Evolutionary conservation across 2,888 invertebrate species (phyloP).

Genomic region (Pollenia angustigena): DNA sequence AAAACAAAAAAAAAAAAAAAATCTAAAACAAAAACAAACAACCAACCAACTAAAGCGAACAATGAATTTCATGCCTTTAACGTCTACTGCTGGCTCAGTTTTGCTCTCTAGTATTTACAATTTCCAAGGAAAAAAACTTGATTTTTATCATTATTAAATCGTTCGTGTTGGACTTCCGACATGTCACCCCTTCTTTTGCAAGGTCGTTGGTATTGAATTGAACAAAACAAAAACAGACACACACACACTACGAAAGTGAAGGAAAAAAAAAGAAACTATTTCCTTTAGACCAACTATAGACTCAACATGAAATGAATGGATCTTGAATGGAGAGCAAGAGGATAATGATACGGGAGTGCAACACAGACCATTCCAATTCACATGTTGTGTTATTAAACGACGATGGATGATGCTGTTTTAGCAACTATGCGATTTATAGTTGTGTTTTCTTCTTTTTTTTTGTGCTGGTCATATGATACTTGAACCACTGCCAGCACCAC

Average conservation of each 20-base stretch:
- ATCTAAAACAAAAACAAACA: background rate
- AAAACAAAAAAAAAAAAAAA: background rate
- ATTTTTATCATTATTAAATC: slow-evolving; percentile 72
- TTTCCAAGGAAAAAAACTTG: slow-evolving; percentile 65
- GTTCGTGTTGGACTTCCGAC: slow-evolving; percentile 71
- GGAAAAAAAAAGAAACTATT: slow-evolving; percentile 35
- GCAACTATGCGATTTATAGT: background rate
- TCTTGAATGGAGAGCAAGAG: slow-evolving; percentile 55
- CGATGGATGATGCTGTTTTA: slow-evolving; percentile 17
- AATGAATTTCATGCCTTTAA: slow-evolving; percentile 65
- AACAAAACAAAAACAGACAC: background rate
- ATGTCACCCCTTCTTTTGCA: slow-evolving; percentile 71
- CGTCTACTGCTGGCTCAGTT: slow-evolving; percentile 38
- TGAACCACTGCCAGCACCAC: background rate
- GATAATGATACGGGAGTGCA: slow-evolving; percentile 30
- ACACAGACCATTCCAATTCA: slow-evolving; percentile 27
- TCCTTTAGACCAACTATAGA: slow-evolving; percentile 53
- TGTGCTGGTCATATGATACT: slow-evolving; percentile 53
- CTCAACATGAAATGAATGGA: slow-evolving; percentile 26
- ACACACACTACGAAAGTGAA: background rate
- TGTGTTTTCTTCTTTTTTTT: background rate
- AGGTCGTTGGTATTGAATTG: slow-evolving; percentile 63
- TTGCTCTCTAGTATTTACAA: slow-evolving; percentile 62
- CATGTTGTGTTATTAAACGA: background rate
- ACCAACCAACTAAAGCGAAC: slow-evolving; percentile 16